phyloP scores from a whole-genome alignment of 2,888 invertebrate species.

The Embidobia sp. region DNA sequence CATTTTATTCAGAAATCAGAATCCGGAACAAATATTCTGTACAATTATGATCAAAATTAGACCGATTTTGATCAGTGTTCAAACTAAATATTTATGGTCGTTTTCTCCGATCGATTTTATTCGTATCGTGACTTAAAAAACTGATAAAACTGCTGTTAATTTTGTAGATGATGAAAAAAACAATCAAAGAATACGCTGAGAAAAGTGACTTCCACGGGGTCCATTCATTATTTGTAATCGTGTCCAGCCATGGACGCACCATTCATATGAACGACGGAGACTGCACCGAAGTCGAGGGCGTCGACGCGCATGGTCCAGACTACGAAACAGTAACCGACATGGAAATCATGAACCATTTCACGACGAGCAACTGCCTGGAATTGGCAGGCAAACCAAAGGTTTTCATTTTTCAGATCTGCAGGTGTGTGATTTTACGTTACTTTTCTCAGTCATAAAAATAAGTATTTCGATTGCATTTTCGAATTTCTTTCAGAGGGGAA shows the following conservation, averaged over 20 bases:
- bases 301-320: conserved; percentile 62
- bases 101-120: too few relatives aligned
- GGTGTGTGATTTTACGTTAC: conserved; percentile 68
- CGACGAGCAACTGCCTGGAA: conserved; percentile 80
- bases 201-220: conserved; percentile 68
- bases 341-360: conserved; percentile 80
- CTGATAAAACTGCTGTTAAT: too few relatives aligned
- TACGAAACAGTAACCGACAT: conserved; percentile 69
- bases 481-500: conserved; percentile 3
- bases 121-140: too few relatives aligned
- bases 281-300: conserved; percentile 72
- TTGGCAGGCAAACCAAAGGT: conserved; percentile 84
- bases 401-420: conserved; percentile 84
- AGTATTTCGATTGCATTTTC: too few relatives aligned
- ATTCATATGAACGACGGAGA: conserved; percentile 41
- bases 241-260: conserved; percentile 76
- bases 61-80: too few relatives aligned
- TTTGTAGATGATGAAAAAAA: conserved; percentile 69
- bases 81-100: too few relatives aligned
- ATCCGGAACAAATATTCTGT: too few relatives aligned
- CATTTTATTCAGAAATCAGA: too few relatives aligned
- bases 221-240: conserved; percentile 77
- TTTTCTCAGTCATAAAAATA: too few relatives aligned
- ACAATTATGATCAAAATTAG: too few relatives aligned
- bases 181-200: conserved; percentile 49